phyloP scores from a whole-genome alignment of 2,797 vertebrate species.

The Siniperca scherzeri region DNA sequence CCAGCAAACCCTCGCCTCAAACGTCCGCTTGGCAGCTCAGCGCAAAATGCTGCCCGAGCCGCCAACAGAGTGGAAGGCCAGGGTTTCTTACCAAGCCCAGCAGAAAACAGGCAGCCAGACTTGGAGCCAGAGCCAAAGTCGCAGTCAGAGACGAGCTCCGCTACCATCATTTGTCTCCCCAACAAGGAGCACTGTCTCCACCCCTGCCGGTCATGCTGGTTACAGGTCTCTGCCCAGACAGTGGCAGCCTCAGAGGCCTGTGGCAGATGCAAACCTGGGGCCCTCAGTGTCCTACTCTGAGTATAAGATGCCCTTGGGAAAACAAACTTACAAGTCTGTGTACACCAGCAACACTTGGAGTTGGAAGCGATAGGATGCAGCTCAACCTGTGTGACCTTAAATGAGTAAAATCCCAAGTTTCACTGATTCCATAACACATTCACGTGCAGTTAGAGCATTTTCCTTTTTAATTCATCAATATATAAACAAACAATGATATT shows the following conservation, averaged over 20 bases:
- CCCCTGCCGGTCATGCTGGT: conserved; percentile 66
- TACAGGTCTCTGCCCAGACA: conserved; percentile 84
- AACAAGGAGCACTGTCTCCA: conserved; percentile 73
- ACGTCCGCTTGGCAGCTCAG: conserved; percentile 89
- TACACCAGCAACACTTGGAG: conserved; percentile 87
- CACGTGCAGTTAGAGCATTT: conserved; percentile 16
- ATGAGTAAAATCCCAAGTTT: conserved; percentile 14
- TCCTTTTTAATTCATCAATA: conserved; percentile 8
- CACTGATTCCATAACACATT: conserved; percentile 19
- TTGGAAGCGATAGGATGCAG: conserved; percentile 75
- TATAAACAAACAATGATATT: conserved; percentile 8
- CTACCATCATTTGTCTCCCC: conserved; percentile 68
- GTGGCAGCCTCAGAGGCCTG: conserved; percentile 85
- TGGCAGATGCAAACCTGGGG: conserved; percentile 79
- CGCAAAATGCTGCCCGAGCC: conserved; percentile 90
- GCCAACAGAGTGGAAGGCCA: conserved; percentile 88
- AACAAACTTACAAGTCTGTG: conserved; percentile 86
- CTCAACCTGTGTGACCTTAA: conserved; percentile 2
- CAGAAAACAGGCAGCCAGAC: conserved; percentile 68
- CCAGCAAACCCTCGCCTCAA: conserved; percentile 90
- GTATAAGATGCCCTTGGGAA: conserved; percentile 69
- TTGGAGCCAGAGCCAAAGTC: conserved; percentile 66
- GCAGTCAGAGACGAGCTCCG: conserved; percentile 48
- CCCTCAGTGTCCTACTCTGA: conserved; percentile 83
- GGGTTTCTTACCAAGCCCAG: conserved; percentile 79